These are phyloP conservation scores for Puffinus mauretanicus DNA, from an alignment of 2,113 vertebrate species.

Conservation along the genomic window DNA sequence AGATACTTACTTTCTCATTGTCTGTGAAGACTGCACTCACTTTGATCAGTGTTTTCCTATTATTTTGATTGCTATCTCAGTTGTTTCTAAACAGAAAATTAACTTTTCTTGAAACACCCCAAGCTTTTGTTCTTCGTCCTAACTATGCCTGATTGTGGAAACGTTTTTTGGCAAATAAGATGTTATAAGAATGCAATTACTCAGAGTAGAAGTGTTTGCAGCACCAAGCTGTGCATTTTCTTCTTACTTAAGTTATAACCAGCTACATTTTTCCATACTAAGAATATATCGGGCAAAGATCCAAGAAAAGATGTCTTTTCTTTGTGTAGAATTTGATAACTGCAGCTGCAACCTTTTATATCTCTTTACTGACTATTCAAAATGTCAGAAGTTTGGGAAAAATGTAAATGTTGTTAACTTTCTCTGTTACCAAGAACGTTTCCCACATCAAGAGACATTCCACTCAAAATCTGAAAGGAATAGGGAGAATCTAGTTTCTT, in stretches of 20 bases:
- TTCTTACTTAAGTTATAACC: neutral
- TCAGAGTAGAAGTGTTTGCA: neutral
- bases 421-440: neutral
- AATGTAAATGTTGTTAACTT: neutral
- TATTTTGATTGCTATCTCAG: neutral
- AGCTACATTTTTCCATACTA: neutral
- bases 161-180: neutral
- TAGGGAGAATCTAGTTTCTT: neutral
- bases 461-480: neutral
- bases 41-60: neutral
- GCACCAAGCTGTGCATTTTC: neutral
- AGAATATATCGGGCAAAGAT: neutral
- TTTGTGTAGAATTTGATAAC: neutral
- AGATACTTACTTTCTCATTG: neutral
- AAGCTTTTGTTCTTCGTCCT: neutral
- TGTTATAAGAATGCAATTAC: neutral
- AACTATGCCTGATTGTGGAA: neutral
- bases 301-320: neutral
- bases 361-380: conserved; percentile 6
- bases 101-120: neutral
- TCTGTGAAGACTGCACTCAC: neutral
- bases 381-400: conserved; percentile 12
- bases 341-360: neutral
- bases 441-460: neutral
- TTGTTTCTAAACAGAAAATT: neutral